Evolutionary conservation across 2,797 vertebrate species (phyloP).

Genomic region (Momotus momota): DNA sequence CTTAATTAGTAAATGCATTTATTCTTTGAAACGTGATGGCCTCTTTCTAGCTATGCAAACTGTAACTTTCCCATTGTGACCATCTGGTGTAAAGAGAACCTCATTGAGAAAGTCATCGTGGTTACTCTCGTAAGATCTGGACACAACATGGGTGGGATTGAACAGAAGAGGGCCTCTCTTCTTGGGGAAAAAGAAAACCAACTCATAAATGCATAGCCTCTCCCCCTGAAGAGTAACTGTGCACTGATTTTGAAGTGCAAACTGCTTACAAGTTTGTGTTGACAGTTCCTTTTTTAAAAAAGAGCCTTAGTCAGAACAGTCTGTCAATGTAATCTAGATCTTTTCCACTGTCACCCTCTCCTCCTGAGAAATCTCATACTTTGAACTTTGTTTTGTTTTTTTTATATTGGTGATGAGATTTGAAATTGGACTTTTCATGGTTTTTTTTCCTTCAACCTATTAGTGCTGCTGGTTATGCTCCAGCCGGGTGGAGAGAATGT

Average conservation of each 20-base stretch:
- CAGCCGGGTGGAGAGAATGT: accelerated
- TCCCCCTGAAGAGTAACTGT: not conserved
- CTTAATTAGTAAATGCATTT: not conserved
- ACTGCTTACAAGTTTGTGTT: not conserved
- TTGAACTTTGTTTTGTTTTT: not conserved
- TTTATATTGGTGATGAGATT: not conserved
- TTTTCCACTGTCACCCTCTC: accelerated
- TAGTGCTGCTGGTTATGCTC: accelerated
- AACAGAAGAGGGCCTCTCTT: not conserved
- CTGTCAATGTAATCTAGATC: accelerated
- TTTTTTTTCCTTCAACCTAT: too few relatives aligned
- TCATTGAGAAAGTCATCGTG: accelerated
- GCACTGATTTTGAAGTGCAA: not conserved
- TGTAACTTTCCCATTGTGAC: not conserved
- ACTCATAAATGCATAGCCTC: accelerated
- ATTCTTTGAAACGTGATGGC: not conserved
- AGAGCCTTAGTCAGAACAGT: too few relatives aligned
- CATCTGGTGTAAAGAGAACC: not conserved
- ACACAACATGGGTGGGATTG: not conserved
- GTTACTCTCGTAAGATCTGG: not conserved
- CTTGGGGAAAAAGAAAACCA: too few relatives aligned
- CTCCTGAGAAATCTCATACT: accelerated
- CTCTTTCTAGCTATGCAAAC: not conserved
- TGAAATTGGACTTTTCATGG: not conserved
- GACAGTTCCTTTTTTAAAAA: accelerated